phyloP scores from a whole-genome alignment of 1,140 invertebrate genomes.

The Zaprionus inermis region DNA sequence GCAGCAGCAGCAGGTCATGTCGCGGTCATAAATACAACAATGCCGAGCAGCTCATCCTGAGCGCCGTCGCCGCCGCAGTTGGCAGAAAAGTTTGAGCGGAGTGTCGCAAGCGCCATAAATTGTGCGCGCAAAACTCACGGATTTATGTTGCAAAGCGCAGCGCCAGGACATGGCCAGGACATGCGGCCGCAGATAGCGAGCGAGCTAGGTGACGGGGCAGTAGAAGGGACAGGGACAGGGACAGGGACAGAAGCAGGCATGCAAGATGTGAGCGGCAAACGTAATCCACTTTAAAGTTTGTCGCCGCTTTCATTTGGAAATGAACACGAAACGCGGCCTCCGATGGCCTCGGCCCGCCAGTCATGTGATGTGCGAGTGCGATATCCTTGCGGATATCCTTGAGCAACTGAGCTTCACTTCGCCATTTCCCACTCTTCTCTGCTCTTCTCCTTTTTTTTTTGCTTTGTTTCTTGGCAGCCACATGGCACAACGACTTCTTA shows the following conservation, averaged over 20 bases:
- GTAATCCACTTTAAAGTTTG: conserved; percentile 83
- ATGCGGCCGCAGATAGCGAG: conserved; percentile 57
- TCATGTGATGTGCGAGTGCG: conserved; percentile 47
- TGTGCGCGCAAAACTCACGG: conserved; percentile 75
- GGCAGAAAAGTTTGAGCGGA: conserved; percentile 69
- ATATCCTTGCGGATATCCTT: conserved; percentile 74
- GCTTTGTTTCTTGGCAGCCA: conserved; percentile 46
- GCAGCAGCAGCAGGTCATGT: conserved; percentile 77
- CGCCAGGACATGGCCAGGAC: conserved; percentile 38
- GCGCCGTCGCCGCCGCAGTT: conserved; percentile 22
- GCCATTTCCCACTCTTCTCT: neutral
- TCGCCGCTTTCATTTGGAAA: conserved; percentile 66
- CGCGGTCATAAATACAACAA: conserved; percentile 83
- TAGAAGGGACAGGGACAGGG: too few relatives aligned
- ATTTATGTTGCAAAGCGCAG: conserved; percentile 73
- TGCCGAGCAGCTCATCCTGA: conserved; percentile 45
- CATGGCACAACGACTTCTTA: conserved; percentile 67
- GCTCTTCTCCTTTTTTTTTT: neutral
- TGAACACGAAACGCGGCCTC: conserved; percentile 58
- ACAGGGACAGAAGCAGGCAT: too few relatives aligned
- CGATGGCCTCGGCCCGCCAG: conserved; percentile 3
- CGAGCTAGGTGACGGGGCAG: conserved; percentile 15
- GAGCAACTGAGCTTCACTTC: conserved; percentile 27
- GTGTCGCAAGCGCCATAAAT: conserved; percentile 80
- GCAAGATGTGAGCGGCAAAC: conserved; percentile 59